A percentile compares a stretch with the other conserved stretches of the same genome.
Conservation (phyloP, 1,140 invertebrate species). For the Hormaphis cornu region DNA sequence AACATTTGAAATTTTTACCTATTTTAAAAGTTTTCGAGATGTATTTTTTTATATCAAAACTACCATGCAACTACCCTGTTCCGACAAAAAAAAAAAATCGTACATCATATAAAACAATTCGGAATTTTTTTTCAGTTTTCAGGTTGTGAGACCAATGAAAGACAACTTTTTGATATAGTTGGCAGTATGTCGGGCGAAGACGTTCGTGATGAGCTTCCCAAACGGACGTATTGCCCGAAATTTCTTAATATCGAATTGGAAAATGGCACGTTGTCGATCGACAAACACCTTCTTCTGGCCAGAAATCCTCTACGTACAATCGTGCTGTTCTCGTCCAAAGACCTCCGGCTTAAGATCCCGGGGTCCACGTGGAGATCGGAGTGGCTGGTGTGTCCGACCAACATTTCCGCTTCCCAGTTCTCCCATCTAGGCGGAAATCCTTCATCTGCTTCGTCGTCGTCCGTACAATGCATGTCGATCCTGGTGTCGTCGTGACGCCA, state of each 20-base stretch:
- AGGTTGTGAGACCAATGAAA: slow-evolving; percentile 5
- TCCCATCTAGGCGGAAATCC: slow-evolving; percentile 5
- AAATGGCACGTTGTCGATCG: slow-evolving; percentile 11
- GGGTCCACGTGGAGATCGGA: background rate
- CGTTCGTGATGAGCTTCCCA: slow-evolving; percentile 5
- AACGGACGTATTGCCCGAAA: slow-evolving; percentile 18
- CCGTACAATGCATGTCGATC: slow-evolving; percentile 41
- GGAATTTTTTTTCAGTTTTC: background rate
- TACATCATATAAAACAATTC: too few relatives aligned
- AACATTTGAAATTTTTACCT: too few relatives aligned
- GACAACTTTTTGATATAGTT: slow-evolving; percentile 27
- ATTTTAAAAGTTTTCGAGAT: too few relatives aligned
- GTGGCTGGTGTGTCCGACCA: slow-evolving; percentile 5
- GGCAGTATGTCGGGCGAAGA: slow-evolving; percentile 17
- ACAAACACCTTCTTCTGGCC: slow-evolving; percentile 5
- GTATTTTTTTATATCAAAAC: too few relatives aligned
- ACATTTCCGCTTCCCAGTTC: slow-evolving; percentile 27
- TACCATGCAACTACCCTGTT: slow-evolving; percentile 14
- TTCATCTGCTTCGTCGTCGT: slow-evolving; percentile 34
- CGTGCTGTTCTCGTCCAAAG: slow-evolving; percentile 8
- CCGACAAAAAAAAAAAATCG: background rate
- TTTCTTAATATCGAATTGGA: slow-evolving; percentile 24
- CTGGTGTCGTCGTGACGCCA: slow-evolving; percentile 47
- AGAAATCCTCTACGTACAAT: background rate
- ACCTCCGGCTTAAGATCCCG: background rate